phyloP scores from a whole-genome alignment of 2,113 vertebrate species.

The Pteruthius melanotis region DNA sequence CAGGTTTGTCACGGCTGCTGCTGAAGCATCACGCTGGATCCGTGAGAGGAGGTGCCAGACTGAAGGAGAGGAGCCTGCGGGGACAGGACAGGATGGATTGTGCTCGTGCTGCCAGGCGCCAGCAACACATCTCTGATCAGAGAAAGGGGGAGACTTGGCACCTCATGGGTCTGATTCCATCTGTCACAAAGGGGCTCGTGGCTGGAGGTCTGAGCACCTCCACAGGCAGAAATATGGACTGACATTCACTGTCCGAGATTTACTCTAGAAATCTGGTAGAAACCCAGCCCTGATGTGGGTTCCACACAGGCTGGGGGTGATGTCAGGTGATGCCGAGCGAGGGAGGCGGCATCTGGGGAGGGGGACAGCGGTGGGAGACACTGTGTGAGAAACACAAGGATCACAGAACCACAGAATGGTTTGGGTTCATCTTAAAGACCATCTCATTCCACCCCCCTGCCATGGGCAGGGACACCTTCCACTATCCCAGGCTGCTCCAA shows the following conservation, averaged over 20 bases:
- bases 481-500: neutral
- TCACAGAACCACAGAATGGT: neutral
- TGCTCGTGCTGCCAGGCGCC: neutral
- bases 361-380: accelerated
- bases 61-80: neutral
- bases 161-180: neutral
- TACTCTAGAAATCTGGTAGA: neutral
- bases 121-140: neutral
- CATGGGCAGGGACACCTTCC: neutral
- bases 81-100: neutral
- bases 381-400: neutral
- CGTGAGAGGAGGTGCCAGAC: neutral
- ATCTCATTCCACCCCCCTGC: neutral
- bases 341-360: neutral
- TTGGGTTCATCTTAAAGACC: neutral
- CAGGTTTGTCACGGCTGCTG: neutral
- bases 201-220: neutral
- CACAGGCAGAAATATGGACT: accelerated
- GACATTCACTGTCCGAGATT: neutral
- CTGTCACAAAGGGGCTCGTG: neutral
- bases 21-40: accelerated
- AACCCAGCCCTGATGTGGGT: neutral
- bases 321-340: accelerated
- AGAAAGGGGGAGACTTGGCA: neutral
- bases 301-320: neutral